Evolutionary conservation across 2,113 vertebrate genomes (phyloP).

Genomic region (Triplophysa dalaica): DNA sequence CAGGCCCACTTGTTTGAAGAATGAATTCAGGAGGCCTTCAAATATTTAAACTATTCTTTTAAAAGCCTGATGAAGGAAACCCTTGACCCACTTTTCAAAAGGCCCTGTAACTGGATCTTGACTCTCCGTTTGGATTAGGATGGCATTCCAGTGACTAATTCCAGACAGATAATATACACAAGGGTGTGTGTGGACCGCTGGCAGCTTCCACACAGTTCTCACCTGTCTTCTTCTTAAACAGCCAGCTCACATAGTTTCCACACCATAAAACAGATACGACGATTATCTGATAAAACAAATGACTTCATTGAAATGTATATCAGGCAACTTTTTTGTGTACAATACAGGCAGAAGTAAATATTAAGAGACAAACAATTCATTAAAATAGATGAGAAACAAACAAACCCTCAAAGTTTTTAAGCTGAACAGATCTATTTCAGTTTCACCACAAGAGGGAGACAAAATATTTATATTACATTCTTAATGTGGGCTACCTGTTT

Average conservation of each 20-base stretch:
- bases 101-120: slow-evolving; percentile 63
- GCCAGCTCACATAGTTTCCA: slow-evolving; percentile 17
- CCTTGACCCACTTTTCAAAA: slow-evolving; percentile 63
- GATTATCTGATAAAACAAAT: not conserved
- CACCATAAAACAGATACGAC: not conserved
- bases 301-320: too few species aligned
- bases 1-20: not conserved
- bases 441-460: slow-evolving; percentile 18
- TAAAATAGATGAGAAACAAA: too few species aligned
- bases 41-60: not conserved
- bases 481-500: not conserved
- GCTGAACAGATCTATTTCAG: not conserved
- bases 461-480: not conserved
- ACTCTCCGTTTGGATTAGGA: slow-evolving; percentile 59
- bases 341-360: too few species aligned
- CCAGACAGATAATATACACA: slow-evolving; percentile 33
- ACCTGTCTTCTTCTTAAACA: not conserved
- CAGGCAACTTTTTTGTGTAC: too few species aligned
- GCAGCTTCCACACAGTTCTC: slow-evolving; percentile 9
- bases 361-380: too few species aligned
- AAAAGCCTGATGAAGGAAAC: not conserved
- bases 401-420: not conserved
- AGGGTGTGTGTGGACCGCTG: slow-evolving; percentile 3
- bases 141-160: slow-evolving; percentile 62
- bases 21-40: not conserved